phyloP scores from a whole-genome alignment of 1,140 invertebrate species.

The Philopotamus ludificatus region DNA sequence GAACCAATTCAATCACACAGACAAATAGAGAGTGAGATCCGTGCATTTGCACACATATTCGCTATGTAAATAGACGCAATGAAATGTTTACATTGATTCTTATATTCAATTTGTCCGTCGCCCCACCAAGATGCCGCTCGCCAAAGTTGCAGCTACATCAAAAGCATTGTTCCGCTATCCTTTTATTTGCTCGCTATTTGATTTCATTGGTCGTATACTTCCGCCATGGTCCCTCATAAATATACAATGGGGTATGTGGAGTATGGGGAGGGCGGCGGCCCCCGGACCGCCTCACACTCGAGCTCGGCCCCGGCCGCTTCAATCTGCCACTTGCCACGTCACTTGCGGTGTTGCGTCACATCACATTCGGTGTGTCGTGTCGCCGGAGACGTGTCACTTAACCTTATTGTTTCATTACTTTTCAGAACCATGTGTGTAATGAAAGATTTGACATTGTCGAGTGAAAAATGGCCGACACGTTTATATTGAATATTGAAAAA shows the following conservation, averaged over 20 bases:
- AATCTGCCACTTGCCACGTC: background rate
- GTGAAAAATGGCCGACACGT: too few relatives aligned
- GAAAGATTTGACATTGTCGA: conserved; percentile 2
- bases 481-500: too few relatives aligned
- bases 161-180: conserved; percentile 41
- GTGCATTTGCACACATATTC: too few relatives aligned
- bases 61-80: too few relatives aligned
- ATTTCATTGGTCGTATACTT: conserved; percentile 42
- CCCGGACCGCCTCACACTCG: too few relatives aligned
- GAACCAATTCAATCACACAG: too few relatives aligned
- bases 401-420: too few relatives aligned
- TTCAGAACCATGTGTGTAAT: too few relatives aligned
- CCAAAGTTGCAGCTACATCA: conserved; percentile 28
- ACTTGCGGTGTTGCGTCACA: background rate
- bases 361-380: background rate
- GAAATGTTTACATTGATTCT: background rate
- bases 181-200: conserved; percentile 43
- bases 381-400: background rate
- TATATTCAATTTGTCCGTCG: background rate
- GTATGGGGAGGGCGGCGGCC: background rate
- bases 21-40: too few relatives aligned
- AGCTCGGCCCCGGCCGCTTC: too few relatives aligned
- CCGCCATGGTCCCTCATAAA: conserved; percentile 32
- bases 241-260: conserved; percentile 25
- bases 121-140: background rate